Evolutionary conservation across 2,797 vertebrate genomes (phyloP).

Genomic region (Lepidocolaptes lacrymiger): DNA sequence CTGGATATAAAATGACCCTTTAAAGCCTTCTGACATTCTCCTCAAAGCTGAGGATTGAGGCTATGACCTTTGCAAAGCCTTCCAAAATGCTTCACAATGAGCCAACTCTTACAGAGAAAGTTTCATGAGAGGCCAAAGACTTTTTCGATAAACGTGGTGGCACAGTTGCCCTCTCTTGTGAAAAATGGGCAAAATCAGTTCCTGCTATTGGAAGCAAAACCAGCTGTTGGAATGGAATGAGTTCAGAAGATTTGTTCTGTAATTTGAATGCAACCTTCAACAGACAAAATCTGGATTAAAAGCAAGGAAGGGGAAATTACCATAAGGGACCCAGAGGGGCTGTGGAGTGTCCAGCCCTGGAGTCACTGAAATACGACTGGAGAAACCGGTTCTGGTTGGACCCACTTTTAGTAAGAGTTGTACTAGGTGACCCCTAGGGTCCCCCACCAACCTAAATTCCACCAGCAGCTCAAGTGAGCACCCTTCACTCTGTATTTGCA

Average conservation of each 20-base stretch:
- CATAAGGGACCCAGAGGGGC: rapidly evolving
- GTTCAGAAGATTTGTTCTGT: neutral
- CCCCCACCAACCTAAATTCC: neutral
- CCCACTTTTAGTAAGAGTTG: neutral
- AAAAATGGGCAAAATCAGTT: neutral
- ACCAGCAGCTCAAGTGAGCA: neutral
- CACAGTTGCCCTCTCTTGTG: neutral
- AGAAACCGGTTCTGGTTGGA: neutral
- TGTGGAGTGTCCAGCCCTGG: neutral
- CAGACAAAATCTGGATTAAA: neutral
- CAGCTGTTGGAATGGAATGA: neutral
- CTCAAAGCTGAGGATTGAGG: constrained; percentile 48
- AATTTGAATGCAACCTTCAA: neutral
- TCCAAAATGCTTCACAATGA: constrained; percentile 42
- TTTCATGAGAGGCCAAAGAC: constrained; percentile 38
- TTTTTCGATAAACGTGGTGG: neutral
- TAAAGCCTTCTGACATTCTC: constrained; percentile 68
- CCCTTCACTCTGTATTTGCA: neutral
- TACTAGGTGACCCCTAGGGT: neutral
- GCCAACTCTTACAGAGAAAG: neutral
- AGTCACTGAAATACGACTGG: neutral
- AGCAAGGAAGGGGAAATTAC: neutral
- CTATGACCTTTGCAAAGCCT: constrained; percentile 67
- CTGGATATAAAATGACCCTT: constrained; percentile 62
- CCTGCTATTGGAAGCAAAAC: neutral